Conservation (phyloP, 2,888 invertebrate species). For the Dichetophora obliterata region DNA sequence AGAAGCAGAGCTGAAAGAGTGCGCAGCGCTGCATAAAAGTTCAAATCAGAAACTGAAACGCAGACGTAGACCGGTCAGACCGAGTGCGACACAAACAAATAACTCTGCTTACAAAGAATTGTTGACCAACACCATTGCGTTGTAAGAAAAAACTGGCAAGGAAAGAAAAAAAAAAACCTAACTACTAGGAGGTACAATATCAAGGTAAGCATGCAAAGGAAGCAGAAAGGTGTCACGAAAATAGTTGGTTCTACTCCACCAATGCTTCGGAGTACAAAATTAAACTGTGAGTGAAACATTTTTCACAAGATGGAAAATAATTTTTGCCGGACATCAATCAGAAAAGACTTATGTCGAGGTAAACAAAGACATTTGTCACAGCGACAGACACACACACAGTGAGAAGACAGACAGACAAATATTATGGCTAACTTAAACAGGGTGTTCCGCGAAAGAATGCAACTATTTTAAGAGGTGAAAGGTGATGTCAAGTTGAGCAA, state of each 20-base stretch:
- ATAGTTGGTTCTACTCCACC: not conserved
- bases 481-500: too few relatives aligned
- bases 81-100: not conserved
- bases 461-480: too few relatives aligned
- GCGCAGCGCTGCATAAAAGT: too few relatives aligned
- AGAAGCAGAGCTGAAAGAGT: not conserved
- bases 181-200: too few relatives aligned
- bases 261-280: not conserved
- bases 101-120: not conserved
- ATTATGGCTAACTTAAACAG: not conserved
- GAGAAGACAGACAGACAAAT: not conserved
- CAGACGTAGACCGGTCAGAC: not conserved
- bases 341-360: slow-evolving; percentile 42
- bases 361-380: slow-evolving; percentile 46
- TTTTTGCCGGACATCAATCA: slow-evolving; percentile 43
- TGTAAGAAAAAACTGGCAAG: not conserved
- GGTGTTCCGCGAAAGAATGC: too few relatives aligned
- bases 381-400: not conserved
- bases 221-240: not conserved
- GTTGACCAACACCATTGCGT: not conserved
- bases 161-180: not conserved
- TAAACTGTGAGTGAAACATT: slow-evolving; percentile 18
- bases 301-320: slow-evolving; percentile 43
- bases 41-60: not conserved
- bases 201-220: not conserved